A percentile compares a stretch with the other conserved stretches of the same genome.
These are phyloP conservation scores for Xenentodon cancila DNA, from an alignment of 2,797 vertebrate genomes.

Conservation along the genomic window DNA sequence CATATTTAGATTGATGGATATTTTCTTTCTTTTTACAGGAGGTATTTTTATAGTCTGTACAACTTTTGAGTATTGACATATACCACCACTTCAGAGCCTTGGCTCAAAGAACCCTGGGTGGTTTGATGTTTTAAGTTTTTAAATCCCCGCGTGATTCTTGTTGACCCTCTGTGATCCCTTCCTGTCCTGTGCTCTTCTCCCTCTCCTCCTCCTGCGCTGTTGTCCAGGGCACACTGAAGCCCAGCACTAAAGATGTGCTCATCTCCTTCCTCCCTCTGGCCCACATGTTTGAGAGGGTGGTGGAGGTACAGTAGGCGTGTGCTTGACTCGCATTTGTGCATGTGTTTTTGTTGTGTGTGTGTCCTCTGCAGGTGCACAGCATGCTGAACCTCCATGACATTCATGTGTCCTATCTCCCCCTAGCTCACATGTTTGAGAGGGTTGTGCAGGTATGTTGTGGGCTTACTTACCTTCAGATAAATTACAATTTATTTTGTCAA, in stretches of 20 bases:
- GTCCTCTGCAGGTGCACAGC: conserved; percentile 77
- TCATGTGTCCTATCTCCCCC: conserved; percentile 85
- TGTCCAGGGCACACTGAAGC: conserved; percentile 62
- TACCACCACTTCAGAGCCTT: too few species aligned
- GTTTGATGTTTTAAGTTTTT: too few species aligned
- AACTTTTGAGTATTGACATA: too few species aligned
- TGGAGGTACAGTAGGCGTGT: conserved; percentile 85
- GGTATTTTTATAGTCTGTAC: too few species aligned
- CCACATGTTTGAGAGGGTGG: conserved; percentile 95
- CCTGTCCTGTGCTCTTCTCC: neutral
- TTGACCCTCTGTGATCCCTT: conserved; percentile 18
- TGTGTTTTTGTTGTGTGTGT: conserved; percentile 66
- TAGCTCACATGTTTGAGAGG: conserved; percentile 87
- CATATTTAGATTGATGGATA: too few species aligned
- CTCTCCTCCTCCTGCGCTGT: conserved; percentile 28
- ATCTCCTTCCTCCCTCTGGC: conserved; percentile 97
- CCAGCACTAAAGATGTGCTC: conserved; percentile 83
- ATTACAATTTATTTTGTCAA: neutral
- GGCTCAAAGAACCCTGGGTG: too few species aligned
- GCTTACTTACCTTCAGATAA: conserved; percentile 18
- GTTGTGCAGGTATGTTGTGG: conserved; percentile 82
- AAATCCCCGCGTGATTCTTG: neutral
- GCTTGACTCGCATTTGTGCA: conserved; percentile 52
- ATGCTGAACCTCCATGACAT: conserved; percentile 77
- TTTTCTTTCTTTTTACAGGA: too few species aligned